A percentile compares a stretch with the other conserved stretches of the same genome.
These are phyloP conservation scores for Protobothrops flavoviridis DNA, from an alignment of 2,113 vertebrate genomes.

Conservation along the genomic window DNA sequence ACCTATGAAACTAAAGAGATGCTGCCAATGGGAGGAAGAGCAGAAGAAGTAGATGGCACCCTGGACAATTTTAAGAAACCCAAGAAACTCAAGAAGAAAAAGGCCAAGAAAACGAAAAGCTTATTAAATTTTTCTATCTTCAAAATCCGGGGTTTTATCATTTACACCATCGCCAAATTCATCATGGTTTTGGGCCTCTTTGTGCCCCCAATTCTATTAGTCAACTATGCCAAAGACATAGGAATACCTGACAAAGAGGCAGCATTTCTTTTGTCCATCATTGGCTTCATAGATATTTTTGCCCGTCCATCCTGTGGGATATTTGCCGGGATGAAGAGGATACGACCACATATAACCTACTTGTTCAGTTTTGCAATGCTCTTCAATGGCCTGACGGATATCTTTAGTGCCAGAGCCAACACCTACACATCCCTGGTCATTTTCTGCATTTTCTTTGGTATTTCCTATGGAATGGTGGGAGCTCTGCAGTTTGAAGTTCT, in stretches of 20 bases:
- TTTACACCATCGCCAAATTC: conserved; percentile 75
- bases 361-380: conserved; percentile 77
- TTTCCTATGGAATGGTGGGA: conserved; percentile 80
- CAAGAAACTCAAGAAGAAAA: conserved; percentile 57
- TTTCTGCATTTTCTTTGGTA: conserved; percentile 78
- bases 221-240: conserved; percentile 78
- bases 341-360: conserved; percentile 69
- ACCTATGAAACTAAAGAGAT: conserved; percentile 66
- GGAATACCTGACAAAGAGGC: conserved; percentile 75
- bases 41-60: conserved; percentile 45
- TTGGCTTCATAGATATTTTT: conserved; percentile 79
- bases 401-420: conserved; percentile 70
- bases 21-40: conserved; percentile 54
- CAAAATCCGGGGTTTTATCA: conserved; percentile 69
- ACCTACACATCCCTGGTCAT: conserved; percentile 69
- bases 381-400: conserved; percentile 77
- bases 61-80: conserved; percentile 57
- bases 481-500: conserved; percentile 80
- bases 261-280: conserved; percentile 76
- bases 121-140: conserved; percentile 77
- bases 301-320: conserved; percentile 76
- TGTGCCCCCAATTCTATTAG: conserved; percentile 76
- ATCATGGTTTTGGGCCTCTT: conserved; percentile 79
- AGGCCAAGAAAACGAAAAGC: conserved; percentile 66
- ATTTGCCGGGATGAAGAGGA: conserved; percentile 71